Conservation (phyloP, 2,113 vertebrate genomes). For the Brevimyrus niger region DNA sequence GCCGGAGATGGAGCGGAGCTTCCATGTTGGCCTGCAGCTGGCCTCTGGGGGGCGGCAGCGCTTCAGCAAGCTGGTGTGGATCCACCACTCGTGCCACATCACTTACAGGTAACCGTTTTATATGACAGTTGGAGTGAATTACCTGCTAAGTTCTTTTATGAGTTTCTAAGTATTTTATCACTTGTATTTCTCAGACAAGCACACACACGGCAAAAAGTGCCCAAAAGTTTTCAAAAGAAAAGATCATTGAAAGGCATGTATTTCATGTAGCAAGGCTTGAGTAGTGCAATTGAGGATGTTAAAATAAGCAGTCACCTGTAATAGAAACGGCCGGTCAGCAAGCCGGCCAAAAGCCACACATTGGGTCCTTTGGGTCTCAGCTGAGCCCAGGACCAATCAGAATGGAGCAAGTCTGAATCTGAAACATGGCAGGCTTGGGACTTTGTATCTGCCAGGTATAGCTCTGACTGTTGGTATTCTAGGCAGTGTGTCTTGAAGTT, state of each 20-base stretch:
- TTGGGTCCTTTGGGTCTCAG: not conserved
- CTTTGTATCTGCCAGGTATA: not conserved
- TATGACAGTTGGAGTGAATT: not conserved
- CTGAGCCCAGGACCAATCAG: not conserved
- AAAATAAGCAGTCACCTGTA: not conserved
- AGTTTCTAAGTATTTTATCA: not conserved
- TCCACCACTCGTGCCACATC: slow-evolving; percentile 95
- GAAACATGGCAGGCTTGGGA: not conserved
- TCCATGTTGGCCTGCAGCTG: slow-evolving; percentile 87
- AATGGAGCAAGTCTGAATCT: not conserved
- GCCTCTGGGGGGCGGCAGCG: slow-evolving; percentile 83
- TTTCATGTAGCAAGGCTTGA: not conserved
- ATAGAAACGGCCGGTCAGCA: not conserved
- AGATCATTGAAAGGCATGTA: not conserved
- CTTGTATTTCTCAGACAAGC: not conserved
- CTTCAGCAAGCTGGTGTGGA: slow-evolving; percentile 90
- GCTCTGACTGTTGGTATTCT: not conserved
- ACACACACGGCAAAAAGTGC: not conserved
- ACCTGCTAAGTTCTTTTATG: not conserved
- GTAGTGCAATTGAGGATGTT: not conserved
- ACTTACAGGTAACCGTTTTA: slow-evolving; percentile 75
- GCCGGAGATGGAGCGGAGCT: slow-evolving; percentile 83
- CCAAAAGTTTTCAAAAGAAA: not conserved
- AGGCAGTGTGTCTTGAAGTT: not conserved
- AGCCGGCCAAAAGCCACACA: not conserved